These are phyloP conservation scores for Coturnix japonica DNA, from an alignment of 2,113 vertebrate species.

Conservation along the genomic window DNA sequence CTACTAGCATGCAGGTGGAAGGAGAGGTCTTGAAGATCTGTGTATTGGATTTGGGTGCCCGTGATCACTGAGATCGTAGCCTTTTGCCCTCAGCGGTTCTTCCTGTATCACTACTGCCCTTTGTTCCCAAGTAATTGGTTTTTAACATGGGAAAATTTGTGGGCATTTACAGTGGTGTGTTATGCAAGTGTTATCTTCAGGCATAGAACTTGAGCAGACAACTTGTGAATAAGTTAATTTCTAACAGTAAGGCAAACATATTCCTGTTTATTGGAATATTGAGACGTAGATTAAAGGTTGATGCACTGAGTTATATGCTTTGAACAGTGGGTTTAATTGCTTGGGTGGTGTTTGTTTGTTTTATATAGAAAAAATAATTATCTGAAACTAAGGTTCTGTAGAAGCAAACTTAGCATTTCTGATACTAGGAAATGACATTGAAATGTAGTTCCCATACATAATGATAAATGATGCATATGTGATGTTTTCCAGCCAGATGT, in stretches of 20 bases:
- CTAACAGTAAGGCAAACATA: not conserved
- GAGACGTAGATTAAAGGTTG: not conserved
- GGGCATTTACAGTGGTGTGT: not conserved
- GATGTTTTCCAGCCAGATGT: not conserved
- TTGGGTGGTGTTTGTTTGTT: not conserved
- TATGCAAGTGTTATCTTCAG: constrained; percentile 18
- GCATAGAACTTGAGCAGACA: not conserved
- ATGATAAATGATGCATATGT: not conserved
- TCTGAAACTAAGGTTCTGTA: not conserved
- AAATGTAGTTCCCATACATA: not conserved
- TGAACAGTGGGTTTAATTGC: not conserved
- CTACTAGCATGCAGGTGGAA: not conserved
- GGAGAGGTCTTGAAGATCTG: not conserved
- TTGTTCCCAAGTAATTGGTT: not conserved
- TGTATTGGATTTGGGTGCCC: not conserved
- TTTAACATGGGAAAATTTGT: not conserved
- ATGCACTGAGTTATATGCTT: not conserved
- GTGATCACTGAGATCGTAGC: not conserved
- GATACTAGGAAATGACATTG: not conserved
- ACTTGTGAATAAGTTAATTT: not conserved
- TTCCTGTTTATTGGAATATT: not conserved
- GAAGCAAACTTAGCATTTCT: not conserved
- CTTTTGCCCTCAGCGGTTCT: not conserved
- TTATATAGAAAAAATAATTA: rapidly evolving
- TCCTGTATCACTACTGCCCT: not conserved